Evolutionary conservation across 2,113 vertebrate species (phyloP).

Genomic region (Sakesphorus luctuosus): DNA sequence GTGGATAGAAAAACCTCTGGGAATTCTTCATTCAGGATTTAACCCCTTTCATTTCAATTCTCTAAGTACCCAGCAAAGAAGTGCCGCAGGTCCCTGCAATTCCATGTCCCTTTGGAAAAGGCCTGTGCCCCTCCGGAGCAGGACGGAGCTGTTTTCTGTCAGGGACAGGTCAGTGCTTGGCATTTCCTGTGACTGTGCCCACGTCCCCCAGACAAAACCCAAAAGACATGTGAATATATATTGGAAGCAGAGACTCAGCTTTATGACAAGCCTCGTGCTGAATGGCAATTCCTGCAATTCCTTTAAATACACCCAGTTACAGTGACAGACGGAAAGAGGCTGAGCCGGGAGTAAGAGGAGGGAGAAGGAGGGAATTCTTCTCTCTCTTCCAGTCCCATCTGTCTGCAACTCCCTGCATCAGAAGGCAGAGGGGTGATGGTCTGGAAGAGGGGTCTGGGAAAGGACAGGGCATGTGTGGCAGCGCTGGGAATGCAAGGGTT

Average conservation of each 20-base stretch:
- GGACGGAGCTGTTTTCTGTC: neutral
- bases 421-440: neutral
- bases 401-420: neutral
- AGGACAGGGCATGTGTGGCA: neutral
- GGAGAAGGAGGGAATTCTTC: neutral
- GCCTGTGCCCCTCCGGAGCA: neutral
- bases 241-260: neutral
- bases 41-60: neutral
- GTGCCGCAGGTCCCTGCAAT: neutral
- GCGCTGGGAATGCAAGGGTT: fast-evolving
- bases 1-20: no score
- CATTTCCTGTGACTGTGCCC: constrained; percentile 1
- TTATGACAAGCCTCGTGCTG: constrained; percentile 10
- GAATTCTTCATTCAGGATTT: neutral
- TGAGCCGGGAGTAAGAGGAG: neutral
- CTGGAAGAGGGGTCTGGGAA: neutral
- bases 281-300: constrained; percentile 12
- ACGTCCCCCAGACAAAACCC: neutral
- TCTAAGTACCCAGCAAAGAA: neutral
- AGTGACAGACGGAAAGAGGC: neutral
- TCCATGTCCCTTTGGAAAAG: neutral
- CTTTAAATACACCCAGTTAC: neutral
- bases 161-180: neutral
- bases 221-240: neutral
- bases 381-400: neutral